Base-by-base conservation (phyloP, 1,140 invertebrate species). In the Vanessa tameamea region DNA sequence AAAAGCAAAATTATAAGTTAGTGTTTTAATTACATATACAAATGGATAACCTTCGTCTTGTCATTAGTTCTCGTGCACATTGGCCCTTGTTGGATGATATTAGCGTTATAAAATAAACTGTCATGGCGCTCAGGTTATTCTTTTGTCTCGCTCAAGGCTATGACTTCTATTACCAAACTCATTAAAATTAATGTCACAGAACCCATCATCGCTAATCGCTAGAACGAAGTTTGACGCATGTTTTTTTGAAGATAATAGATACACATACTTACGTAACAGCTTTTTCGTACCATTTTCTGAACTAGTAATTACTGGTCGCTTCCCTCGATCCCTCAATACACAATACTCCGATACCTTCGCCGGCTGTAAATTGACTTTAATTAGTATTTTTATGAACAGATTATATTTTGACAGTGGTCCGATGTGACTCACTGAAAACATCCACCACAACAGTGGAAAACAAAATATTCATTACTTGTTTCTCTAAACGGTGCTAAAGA, bases 11-110 rank as follows among this genome's bases (percentile, higher is more conserved):
- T 55, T 9, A 55, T 55, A 66, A 13, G 66, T 64, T 75, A 75
- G 69, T 78, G 37, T 72, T 78, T 74, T 75, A 78, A 78, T 78
- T 75, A 69, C 68, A 72, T 61, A 47, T 43, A 71, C 37, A 78
- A 64, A 26, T 57, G 59, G 64, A 66, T 51, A 72, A 66, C 76
- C 76, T 78, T 78, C 72, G 57, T 16, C 15, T n/a, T 50, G 63
- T 67, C 76, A 73, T 78, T 75, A 75, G 59, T 75, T 78, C 69
- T 76, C 63, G 69, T 68, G 48, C 15, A 20, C 20, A 63, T 69
- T 69, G 64, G 53, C 76, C 72, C 72, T 77, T 70, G 61, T 63
- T 72, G 63, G 5, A 65, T 67, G 63, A 64, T 68, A 78, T 74
- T 70, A 59, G 69, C 61, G 43, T 69, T 73, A 26, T 67, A 66